Percentiles rank a stretch among this genome's conserved stretches.
Conservation (phyloP, 2,888 invertebrate species). For the Epicampocera succincta region DNA sequence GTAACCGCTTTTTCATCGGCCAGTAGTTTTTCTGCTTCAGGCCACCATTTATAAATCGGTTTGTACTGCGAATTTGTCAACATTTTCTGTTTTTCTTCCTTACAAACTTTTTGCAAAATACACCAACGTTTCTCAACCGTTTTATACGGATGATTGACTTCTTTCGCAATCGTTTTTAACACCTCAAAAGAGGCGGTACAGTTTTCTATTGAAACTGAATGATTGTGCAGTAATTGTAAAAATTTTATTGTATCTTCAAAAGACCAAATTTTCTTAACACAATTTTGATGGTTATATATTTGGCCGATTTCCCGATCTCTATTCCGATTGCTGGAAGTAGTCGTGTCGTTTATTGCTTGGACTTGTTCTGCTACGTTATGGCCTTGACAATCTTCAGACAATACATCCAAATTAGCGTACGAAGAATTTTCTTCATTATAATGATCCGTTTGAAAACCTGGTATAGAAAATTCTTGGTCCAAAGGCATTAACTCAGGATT, state of each 20-base stretch:
- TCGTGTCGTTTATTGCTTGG: neutral
- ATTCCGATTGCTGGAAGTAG: neutral
- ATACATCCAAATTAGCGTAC: neutral
- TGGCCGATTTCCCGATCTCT: neutral
- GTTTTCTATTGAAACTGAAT: slow-evolving; percentile 65
- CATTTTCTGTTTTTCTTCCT: slow-evolving; percentile 67
- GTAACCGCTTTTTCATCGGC: neutral
- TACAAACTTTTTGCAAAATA: slow-evolving; percentile 66
- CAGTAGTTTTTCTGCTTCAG: slow-evolving; percentile 34
- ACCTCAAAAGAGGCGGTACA: neutral
- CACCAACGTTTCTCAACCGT: slow-evolving; percentile 70
- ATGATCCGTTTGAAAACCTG: neutral
- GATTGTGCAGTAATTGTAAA: slow-evolving; percentile 64
- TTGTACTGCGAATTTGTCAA: slow-evolving; percentile 54
- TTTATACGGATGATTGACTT: slow-evolving; percentile 67
- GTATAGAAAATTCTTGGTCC: slow-evolving; percentile 50
- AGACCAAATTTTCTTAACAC: slow-evolving; percentile 64
- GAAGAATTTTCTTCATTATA: slow-evolving; percentile 4
- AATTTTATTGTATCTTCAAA: slow-evolving; percentile 70
- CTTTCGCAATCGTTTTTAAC: slow-evolving; percentile 67
- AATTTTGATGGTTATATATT: neutral
- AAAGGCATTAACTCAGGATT: slow-evolving; percentile 72
- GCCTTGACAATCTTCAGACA: slow-evolving; percentile 26
- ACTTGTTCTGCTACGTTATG: neutral
- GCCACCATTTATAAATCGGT: slow-evolving; percentile 71